Evolutionary conservation across 2,888 invertebrate species (phyloP).

Genomic region (Archips crataeganus): DNA sequence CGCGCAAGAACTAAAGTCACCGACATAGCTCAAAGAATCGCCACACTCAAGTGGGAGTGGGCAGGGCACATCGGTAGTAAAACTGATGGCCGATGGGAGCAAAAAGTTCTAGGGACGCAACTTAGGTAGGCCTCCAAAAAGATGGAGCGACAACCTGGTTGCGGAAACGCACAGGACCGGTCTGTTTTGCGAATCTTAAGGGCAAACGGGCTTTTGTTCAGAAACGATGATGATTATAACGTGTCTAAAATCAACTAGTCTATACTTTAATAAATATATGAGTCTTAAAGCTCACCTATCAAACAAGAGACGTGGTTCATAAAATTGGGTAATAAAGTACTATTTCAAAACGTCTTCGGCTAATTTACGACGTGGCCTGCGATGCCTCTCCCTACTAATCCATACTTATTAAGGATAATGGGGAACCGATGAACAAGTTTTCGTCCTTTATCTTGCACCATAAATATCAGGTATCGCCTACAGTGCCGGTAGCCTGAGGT

Average conservation of each 20-base stretch:
- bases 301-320: slow-evolving; percentile 65
- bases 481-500: slow-evolving; percentile 67
- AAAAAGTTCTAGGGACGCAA: too few species aligned
- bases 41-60: too few species aligned
- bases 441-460: slow-evolving; percentile 75
- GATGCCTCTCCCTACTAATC: slow-evolving; percentile 77
- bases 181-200: too few species aligned
- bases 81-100: too few species aligned
- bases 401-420: slow-evolving; percentile 85
- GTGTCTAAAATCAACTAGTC: slow-evolving; percentile 65
- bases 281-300: slow-evolving; percentile 77
- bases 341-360: slow-evolving; percentile 74
- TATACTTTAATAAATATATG: slow-evolving; percentile 57
- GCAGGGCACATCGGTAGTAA: too few species aligned
- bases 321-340: slow-evolving; percentile 73
- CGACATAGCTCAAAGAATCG: too few species aligned
- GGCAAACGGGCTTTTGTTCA: too few species aligned
- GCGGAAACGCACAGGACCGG: too few species aligned
- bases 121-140: too few species aligned
- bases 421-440: slow-evolving; percentile 81
- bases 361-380: slow-evolving; percentile 76
- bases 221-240: too few species aligned
- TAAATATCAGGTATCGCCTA: slow-evolving; percentile 70
- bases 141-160: too few species aligned
- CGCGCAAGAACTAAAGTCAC: too few species aligned